Evolutionary conservation across 2,797 vertebrate species (phyloP).

Genomic region (Mastacembelus armatus): DNA sequence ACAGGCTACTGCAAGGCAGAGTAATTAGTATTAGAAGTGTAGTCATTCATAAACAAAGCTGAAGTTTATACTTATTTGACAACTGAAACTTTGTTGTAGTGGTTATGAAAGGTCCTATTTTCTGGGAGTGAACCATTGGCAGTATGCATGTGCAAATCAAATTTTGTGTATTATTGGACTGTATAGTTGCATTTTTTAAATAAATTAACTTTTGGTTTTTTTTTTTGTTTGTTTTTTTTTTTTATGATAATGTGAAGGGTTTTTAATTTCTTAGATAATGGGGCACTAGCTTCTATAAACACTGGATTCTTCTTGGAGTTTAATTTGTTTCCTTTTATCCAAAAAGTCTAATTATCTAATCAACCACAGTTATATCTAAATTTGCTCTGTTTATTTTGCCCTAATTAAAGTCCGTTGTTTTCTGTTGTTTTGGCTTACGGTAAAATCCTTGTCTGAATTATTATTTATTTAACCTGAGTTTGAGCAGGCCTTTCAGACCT

Average conservation of each 20-base stretch:
- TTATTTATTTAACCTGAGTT: conserved; percentile 28
- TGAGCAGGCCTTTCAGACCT: conserved; percentile 33
- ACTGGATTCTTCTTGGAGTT: conserved; percentile 1
- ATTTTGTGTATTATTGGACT: not conserved
- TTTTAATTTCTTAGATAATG: not conserved
- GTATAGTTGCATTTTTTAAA: not conserved
- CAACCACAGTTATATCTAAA: conserved; percentile 5
- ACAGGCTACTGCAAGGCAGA: not conserved
- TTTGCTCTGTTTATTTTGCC: not conserved
- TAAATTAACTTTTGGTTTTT: not conserved
- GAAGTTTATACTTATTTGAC: not conserved
- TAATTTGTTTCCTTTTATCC: not conserved
- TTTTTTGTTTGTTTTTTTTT: too few relatives aligned
- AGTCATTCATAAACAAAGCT: not conserved
- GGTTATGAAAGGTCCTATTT: not conserved
- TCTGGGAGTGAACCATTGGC: not conserved
- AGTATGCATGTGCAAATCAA: not conserved
- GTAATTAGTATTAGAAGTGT: not conserved
- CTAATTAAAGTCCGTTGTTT: conserved; percentile 1
- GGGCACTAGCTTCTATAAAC: not conserved
- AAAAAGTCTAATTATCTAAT: not conserved
- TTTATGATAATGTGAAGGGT: not conserved
- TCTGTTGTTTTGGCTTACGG: conserved; percentile 5
- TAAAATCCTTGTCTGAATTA: conserved; percentile 17
- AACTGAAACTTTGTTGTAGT: not conserved